A percentile compares a stretch with the other conserved stretches of the same genome.
Conservation (phyloP, 2,113 vertebrate genomes). For the Thunnus maccoyii region DNA sequence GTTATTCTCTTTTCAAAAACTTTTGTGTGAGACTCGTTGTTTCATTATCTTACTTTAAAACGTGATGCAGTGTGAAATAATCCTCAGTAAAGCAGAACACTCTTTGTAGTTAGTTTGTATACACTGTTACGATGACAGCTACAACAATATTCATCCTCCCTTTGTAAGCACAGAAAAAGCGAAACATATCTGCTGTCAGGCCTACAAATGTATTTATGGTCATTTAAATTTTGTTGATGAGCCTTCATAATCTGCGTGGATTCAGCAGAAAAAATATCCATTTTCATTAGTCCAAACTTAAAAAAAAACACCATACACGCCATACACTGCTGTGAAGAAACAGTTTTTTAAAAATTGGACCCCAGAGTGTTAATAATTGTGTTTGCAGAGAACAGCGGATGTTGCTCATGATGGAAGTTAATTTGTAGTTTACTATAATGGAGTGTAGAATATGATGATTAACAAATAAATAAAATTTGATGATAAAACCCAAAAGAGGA, state of each 20-base stretch:
- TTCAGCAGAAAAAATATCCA: background rate
- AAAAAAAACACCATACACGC: conserved; percentile 25
- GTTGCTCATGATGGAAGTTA: conserved; percentile 41
- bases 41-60: conserved; percentile 30
- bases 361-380: conserved; percentile 40
- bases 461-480: conserved; percentile 56
- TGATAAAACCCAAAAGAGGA: conserved; percentile 40
- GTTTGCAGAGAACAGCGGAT: conserved; percentile 43
- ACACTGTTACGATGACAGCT: background rate
- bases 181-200: background rate
- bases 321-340: conserved; percentile 10
- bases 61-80: conserved; percentile 26
- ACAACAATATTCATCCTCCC: background rate
- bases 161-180: background rate
- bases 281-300: conserved; percentile 35
- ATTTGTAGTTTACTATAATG: conserved; percentile 61
- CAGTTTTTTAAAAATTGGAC: conserved; percentile 7
- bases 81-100: background rate
- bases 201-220: background rate
- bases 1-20: conserved; percentile 1
- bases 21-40: conserved; percentile 25
- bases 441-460: conserved; percentile 56
- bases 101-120: background rate
- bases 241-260: conserved; percentile 4
- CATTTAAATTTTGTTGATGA: conserved; percentile 20